A percentile compares a stretch with the other conserved stretches of the same genome.
phyloP scores from a whole-genome alignment of 2,797 vertebrate species.

The Myotis pilosus region DNA sequence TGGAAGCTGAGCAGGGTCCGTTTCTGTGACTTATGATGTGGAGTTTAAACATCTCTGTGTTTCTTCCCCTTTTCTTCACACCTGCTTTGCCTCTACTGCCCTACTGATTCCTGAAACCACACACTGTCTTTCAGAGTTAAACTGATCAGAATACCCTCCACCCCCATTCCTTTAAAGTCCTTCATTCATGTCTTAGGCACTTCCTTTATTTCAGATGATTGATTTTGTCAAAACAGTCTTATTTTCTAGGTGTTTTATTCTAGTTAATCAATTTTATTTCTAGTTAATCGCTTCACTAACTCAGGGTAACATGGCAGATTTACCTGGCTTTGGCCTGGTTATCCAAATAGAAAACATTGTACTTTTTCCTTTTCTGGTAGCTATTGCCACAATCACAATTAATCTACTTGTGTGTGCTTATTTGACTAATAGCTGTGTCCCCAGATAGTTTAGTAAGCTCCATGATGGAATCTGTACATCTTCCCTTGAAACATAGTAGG shows the following conservation, averaged over 20 bases:
- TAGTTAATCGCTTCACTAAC: background rate
- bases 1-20: fast-evolving
- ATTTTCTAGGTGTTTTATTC: background rate
- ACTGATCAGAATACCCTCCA: background rate
- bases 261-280: background rate
- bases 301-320: background rate
- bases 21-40: background rate
- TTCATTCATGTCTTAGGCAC: fast-evolving
- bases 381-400: background rate
- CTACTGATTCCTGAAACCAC: background rate
- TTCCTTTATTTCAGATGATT: background rate
- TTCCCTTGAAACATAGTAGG: background rate
- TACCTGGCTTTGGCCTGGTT: background rate
- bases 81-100: background rate
- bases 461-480: background rate
- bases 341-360: background rate
- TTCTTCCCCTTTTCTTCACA: background rate
- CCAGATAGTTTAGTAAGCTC: background rate
- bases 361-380: background rate
- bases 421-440: background rate
- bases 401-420: background rate
- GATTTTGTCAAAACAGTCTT: background rate
- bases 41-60: background rate
- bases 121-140: background rate
- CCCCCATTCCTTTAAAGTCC: fast-evolving